Evolutionary conservation across 92 coral and sea anemone genomes (phyloP).

Genomic region (Epizoanthus stellaris): DNA sequence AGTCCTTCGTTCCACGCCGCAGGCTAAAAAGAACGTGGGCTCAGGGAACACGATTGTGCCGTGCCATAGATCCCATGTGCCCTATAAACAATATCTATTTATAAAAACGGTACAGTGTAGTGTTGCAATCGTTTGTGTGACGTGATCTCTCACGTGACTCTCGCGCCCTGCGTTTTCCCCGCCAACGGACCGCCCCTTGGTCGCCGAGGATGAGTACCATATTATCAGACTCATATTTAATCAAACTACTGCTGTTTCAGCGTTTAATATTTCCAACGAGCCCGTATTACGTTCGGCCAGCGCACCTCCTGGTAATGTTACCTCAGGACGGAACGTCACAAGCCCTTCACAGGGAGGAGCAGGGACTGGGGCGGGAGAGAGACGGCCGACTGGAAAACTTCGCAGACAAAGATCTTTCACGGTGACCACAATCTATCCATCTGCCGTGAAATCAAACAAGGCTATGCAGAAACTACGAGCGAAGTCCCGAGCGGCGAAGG

Average conservation of each 20-base stretch:
- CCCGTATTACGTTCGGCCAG: slow-evolving; percentile 70
- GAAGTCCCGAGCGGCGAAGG: slow-evolving; percentile 80
- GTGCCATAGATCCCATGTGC: no score
- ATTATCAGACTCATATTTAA: neutral
- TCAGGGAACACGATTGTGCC: no score
- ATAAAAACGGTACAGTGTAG: no score
- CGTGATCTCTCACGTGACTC: no score
- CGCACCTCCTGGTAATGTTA: slow-evolving; percentile 59
- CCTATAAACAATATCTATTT: no score
- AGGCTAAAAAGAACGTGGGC: no score
- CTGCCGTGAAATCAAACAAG: slow-evolving; percentile 78
- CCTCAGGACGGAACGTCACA: slow-evolving; percentile 42
- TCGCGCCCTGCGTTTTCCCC: no score
- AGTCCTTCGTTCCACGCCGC: no score
- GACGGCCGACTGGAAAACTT: slow-evolving; percentile 45
- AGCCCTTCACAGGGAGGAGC: slow-evolving; percentile 35
- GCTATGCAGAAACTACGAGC: slow-evolving; percentile 90
- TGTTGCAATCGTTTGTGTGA: no score
- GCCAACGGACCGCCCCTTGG: no score
- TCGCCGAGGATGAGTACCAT: no score
- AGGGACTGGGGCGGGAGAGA: slow-evolving; percentile 56
- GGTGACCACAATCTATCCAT: slow-evolving; percentile 79
- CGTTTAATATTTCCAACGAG: slow-evolving; percentile 41
- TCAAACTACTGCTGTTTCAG: slow-evolving; percentile 16
- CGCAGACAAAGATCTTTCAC: slow-evolving; percentile 82